phyloP scores from a whole-genome alignment of 92 coral and sea anemone genomes.

The Hydrozoanthus gracilis region DNA sequence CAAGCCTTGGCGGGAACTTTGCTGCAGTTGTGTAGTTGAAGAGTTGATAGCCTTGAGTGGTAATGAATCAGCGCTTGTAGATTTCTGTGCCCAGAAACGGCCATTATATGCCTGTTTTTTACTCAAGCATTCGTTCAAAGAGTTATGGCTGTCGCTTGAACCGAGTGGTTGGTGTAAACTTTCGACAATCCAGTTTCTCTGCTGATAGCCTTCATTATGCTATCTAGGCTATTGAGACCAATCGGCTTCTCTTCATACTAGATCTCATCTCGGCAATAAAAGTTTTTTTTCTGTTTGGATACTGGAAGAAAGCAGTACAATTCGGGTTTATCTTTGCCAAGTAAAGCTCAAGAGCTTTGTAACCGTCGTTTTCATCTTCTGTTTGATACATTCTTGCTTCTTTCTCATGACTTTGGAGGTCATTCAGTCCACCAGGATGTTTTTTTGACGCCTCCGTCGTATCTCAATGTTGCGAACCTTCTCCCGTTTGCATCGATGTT shows the following conservation, averaged over 20 bases:
- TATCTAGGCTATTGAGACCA: conserved; percentile 16
- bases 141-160: conserved; percentile 30
- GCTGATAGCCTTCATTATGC: conserved; percentile 24
- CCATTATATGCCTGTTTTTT: background rate
- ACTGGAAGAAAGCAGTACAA: conserved; percentile 42
- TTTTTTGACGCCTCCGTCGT: conserved; percentile 65
- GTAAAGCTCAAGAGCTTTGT: conserved; percentile 20
- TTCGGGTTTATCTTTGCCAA: conserved; percentile 36
- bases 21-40: conserved; percentile 38
- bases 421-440: conserved; percentile 68
- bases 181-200: background rate
- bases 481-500: conserved; percentile 53
- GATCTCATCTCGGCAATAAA: background rate
- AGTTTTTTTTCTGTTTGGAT: conserved; percentile 12
- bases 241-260: conserved; percentile 24
- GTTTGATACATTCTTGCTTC: conserved; percentile 55
- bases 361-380: conserved; percentile 18
- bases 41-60: conserved; percentile 40
- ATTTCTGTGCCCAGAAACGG: background rate
- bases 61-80: conserved; percentile 41
- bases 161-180: conserved; percentile 20
- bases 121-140: conserved; percentile 4
- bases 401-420: conserved; percentile 55
- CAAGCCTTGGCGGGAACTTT: conserved; percentile 30
- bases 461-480: conserved; percentile 59